phyloP scores from a whole-genome alignment of 2,888 invertebrate genomes.

The Luffia ferchaultella region DNA sequence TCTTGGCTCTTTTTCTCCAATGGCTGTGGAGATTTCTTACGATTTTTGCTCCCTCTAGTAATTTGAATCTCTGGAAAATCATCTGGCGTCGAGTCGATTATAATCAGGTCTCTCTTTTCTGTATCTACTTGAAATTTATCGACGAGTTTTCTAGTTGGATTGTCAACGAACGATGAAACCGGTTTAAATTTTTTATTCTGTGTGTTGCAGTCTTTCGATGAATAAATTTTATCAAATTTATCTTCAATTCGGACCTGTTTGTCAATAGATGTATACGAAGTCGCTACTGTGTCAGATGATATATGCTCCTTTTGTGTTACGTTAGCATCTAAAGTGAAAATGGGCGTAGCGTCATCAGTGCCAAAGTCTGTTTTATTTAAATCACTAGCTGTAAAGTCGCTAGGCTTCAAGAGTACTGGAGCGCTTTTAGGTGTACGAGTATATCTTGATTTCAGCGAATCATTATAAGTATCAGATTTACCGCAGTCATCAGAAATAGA shows the following conservation, averaged over 20 bases:
- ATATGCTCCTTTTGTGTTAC: background rate
- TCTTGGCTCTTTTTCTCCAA: conserved; percentile 21
- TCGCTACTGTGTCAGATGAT: background rate
- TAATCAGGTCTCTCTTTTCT: conserved; percentile 47
- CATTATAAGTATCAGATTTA: conserved; percentile 26
- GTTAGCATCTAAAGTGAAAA: background rate
- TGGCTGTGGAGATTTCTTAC: conserved; percentile 41
- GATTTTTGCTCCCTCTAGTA: conserved; percentile 38
- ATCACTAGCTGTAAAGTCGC: background rate
- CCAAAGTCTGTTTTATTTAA: background rate
- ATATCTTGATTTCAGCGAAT: background rate
- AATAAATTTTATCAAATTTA: background rate
- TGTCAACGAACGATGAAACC: conserved; percentile 30
- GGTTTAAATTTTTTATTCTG: conserved; percentile 40
- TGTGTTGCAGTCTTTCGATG: conserved; percentile 18
- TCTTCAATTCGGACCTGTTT: background rate
- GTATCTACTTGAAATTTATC: conserved; percentile 26
- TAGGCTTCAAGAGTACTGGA: background rate
- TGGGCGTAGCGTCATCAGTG: background rate
- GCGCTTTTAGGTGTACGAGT: background rate
- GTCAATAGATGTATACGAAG: background rate
- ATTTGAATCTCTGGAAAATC: conserved; percentile 57
- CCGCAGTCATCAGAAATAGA: conserved; percentile 47
- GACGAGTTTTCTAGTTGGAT: conserved; percentile 25
- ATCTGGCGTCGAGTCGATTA: conserved; percentile 51